Evolutionary conservation across 2,888 invertebrate genomes (phyloP).

Genomic region (Beris morrisii): DNA sequence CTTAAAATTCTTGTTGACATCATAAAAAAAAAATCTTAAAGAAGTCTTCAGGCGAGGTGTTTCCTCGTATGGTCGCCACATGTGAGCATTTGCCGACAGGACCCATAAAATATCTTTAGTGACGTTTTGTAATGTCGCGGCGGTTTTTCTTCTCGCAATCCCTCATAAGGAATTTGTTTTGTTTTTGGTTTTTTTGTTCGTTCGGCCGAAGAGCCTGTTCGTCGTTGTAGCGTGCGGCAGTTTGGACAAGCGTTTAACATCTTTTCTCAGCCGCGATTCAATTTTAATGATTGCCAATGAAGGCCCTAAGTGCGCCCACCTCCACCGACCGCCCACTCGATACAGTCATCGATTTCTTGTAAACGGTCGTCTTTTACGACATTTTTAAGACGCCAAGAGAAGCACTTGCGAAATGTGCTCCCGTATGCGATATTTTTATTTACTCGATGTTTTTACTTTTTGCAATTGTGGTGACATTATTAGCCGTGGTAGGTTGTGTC

Average conservation of each 20-base stretch:
- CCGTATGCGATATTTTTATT: not conserved
- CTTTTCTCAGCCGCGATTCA: constrained; percentile 23
- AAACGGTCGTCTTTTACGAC: constrained; percentile 10
- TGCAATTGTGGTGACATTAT: constrained; percentile 19
- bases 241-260: too few species aligned
- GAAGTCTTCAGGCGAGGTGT: not conserved
- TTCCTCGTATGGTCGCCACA: constrained; percentile 19
- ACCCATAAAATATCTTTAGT: constrained; percentile 19
- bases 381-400: constrained; percentile 9
- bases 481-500: constrained; percentile 21
- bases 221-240: too few species aligned
- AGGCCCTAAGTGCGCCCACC: constrained; percentile 3
- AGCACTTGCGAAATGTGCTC: constrained; percentile 4
- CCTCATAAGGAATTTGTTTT: not conserved
- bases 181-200: not conserved
- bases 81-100: constrained; percentile 14
- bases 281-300: constrained; percentile 29
- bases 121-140: constrained; percentile 4
- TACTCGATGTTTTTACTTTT: constrained; percentile 7
- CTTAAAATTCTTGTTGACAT: constrained; percentile 23
- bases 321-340: constrained; percentile 4
- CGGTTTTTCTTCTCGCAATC: not conserved
- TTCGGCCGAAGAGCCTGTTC: not conserved
- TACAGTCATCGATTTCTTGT: constrained; percentile 19
- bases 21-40: constrained; percentile 3